Conservation (phyloP, 2,888 invertebrate species). For the Chaetogeoica ovagalla region DNA sequence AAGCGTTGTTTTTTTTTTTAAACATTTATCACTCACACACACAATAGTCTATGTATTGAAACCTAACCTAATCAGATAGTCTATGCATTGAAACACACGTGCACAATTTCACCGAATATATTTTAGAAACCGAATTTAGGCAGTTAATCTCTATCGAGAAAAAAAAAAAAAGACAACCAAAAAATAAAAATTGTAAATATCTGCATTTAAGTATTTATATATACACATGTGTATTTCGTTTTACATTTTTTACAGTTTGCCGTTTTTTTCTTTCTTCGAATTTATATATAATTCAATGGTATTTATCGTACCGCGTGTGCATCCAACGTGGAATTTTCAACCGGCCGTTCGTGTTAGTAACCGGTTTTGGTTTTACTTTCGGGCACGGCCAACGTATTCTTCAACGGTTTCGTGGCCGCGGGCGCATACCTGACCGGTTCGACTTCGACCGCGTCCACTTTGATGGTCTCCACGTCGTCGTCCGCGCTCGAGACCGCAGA, state of each 20-base stretch:
- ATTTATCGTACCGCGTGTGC: background rate
- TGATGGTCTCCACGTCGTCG: slow-evolving; percentile 55
- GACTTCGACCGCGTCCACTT: slow-evolving; percentile 54
- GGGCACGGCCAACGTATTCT: slow-evolving; percentile 50
- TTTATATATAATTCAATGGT: background rate
- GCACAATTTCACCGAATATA: no score
- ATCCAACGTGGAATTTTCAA: background rate
- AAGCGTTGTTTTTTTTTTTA: no score
- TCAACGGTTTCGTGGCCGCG: slow-evolving; percentile 46
- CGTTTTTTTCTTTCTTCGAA: slow-evolving; percentile 8
- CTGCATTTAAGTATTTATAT: background rate
- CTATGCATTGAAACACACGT: no score
- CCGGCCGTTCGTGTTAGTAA: slow-evolving; percentile 20
- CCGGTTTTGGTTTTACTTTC: slow-evolving; percentile 49
- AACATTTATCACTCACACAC: no score
- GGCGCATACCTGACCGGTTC: slow-evolving; percentile 54
- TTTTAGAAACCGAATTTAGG: no score
- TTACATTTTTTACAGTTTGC: slow-evolving; percentile 4
- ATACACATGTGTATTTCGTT: slow-evolving; percentile 4
- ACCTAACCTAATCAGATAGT: no score
- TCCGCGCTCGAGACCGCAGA: background rate
- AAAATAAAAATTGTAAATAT: no score
- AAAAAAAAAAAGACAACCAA: no score
- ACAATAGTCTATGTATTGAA: no score
- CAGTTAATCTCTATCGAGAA: no score